These are phyloP conservation scores for Atrina japonica DNA, from an alignment of 2,888 invertebrate genomes.

Conservation along the genomic window DNA sequence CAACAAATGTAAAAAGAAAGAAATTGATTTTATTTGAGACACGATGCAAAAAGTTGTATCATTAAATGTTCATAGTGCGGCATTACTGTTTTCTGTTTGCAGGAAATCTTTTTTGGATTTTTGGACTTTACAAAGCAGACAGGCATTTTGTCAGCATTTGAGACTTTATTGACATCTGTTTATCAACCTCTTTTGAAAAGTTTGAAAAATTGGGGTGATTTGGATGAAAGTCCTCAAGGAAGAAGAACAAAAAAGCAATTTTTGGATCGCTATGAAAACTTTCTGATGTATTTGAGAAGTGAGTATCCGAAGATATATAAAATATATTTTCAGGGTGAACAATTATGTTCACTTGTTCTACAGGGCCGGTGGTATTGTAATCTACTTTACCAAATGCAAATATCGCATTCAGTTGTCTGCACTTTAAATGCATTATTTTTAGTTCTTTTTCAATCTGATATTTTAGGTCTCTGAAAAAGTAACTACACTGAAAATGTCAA, in stretches of 20 bases:
- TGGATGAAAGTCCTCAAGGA: constrained; percentile 63
- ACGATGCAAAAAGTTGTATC: no score
- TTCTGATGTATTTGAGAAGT: constrained; percentile 69
- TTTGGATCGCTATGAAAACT: constrained; percentile 66
- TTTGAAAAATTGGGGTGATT: constrained; percentile 66
- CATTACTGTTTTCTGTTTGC: background rate
- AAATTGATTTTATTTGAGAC: no score
- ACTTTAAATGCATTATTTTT: no score
- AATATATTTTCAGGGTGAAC: background rate
- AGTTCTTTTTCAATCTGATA: no score
- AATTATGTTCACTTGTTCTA: background rate
- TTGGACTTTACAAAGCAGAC: constrained; percentile 50
- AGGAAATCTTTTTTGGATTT: constrained; percentile 66
- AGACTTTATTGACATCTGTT: constrained; percentile 53
- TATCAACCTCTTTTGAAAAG: constrained; percentile 59
- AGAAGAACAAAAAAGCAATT: constrained; percentile 67
- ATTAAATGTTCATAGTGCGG: no score
- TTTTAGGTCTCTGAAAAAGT: no score
- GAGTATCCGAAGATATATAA: constrained; percentile 44
- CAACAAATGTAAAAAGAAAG: no score
- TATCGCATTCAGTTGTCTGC: no score
- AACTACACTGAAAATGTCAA: no score
- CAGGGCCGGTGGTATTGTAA: no score
- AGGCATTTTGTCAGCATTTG: constrained; percentile 64
- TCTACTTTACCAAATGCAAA: no score